Evolutionary conservation across 2,888 invertebrate species (phyloP).

Genomic region (Heliconius hortense): DNA sequence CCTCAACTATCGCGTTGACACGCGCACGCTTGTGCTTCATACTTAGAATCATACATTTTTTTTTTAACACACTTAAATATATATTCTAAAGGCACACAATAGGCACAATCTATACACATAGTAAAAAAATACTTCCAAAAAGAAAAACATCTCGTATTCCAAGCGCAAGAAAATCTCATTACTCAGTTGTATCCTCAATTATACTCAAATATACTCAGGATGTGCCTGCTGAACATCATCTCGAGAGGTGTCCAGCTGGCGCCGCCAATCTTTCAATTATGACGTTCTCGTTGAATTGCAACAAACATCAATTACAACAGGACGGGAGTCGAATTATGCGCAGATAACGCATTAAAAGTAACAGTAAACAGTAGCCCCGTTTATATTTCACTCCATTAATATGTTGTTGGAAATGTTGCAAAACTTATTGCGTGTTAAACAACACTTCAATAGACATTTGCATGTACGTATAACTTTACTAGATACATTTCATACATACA

Average conservation of each 20-base stretch:
- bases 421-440: neutral
- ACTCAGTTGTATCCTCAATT: constrained; percentile 27
- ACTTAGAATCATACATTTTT: no score
- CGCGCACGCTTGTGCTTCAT: no score
- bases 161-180: constrained; percentile 26
- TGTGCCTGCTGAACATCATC: constrained; percentile 66
- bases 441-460: neutral
- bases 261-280: constrained; percentile 75
- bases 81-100: no score
- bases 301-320: constrained; percentile 58
- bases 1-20: no score
- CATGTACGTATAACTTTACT: neutral
- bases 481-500: constrained; percentile 22
- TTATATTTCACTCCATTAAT: constrained; percentile 5
- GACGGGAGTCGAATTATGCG: constrained; percentile 52
- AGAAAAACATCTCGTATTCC: constrained; percentile 8
- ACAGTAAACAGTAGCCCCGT: constrained; percentile 5
- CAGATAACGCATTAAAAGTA: constrained; percentile 28
- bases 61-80: no score
- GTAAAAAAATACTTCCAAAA: neutral
- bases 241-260: constrained; percentile 70
- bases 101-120: neutral
- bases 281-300: constrained; percentile 53
- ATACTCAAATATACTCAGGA: no score
- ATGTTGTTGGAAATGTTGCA: neutral